These are phyloP conservation scores for Timema podura DNA, from an alignment of 2,888 invertebrate genomes.

Conservation along the genomic window DNA sequence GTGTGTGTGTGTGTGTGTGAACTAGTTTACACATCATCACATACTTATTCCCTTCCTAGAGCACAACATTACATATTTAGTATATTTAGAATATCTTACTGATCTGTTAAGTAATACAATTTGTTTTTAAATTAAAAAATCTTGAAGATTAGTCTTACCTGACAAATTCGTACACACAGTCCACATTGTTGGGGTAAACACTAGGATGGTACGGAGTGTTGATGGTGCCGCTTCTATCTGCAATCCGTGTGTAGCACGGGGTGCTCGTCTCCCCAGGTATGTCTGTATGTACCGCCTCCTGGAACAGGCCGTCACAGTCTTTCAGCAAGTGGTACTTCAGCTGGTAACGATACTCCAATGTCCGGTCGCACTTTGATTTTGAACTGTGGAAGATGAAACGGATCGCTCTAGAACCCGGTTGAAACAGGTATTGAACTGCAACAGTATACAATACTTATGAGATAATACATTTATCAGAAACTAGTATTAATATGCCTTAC, in stretches of 20 bases:
- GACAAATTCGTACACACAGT: constrained; percentile 40
- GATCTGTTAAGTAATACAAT: no score
- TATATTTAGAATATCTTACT: no score
- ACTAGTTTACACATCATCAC: no score
- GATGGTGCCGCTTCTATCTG: constrained; percentile 38
- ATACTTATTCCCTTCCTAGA: no score
- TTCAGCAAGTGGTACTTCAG: constrained; percentile 36
- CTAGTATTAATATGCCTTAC: no score
- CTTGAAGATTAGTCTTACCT: constrained; percentile 33
- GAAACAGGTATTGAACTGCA: constrained; percentile 40
- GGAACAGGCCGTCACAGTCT: constrained; percentile 36
- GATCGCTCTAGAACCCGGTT: constrained; percentile 37
- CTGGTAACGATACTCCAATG: constrained; percentile 33
- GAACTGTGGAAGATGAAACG: constrained; percentile 37
- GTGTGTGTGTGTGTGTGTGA: no score
- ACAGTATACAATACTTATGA: not conserved
- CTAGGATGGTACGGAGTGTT: constrained; percentile 39
- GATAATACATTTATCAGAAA: no score
- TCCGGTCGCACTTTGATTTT: constrained; percentile 22
- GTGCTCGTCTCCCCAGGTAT: constrained; percentile 27
- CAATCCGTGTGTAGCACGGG: constrained; percentile 39
- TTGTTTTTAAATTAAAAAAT: no score
- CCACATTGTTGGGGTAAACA: constrained; percentile 38
- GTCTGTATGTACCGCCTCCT: constrained; percentile 30
- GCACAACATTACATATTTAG: no score